phyloP scores from a whole-genome alignment of 2,888 invertebrate species.

The Drosophila colorata region DNA sequence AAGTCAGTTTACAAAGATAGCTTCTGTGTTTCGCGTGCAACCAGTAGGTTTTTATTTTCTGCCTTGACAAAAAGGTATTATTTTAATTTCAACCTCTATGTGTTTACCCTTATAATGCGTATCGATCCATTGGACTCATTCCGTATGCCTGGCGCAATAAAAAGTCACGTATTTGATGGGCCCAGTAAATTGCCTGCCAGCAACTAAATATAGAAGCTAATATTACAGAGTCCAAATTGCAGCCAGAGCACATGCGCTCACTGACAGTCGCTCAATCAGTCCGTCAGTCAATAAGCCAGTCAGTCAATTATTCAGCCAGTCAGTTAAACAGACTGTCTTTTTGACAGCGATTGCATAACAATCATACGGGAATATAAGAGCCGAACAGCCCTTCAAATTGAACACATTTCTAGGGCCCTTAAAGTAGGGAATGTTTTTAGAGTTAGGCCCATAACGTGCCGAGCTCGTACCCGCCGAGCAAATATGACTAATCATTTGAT shows the following conservation, averaged over 20 bases:
- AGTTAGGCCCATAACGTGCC: slow-evolving; percentile 4
- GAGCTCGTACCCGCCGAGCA: slow-evolving; percentile 1
- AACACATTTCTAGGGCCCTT: not conserved
- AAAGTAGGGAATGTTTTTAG: not conserved
- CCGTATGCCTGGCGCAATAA: slow-evolving; percentile 36
- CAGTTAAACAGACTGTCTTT: slow-evolving; percentile 13
- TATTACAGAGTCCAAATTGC: slow-evolving; percentile 30
- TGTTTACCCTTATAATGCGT: slow-evolving; percentile 47
- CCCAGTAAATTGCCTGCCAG: slow-evolving; percentile 39
- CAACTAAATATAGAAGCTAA: slow-evolving; percentile 51
- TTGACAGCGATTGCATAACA: slow-evolving; percentile 57
- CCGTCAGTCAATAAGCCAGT: slow-evolving; percentile 4
- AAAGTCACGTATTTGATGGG: slow-evolving; percentile 50
- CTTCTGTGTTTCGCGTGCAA: not conserved
- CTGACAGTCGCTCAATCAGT: slow-evolving; percentile 10
- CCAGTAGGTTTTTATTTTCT: too few relatives aligned
- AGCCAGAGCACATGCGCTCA: slow-evolving; percentile 41
- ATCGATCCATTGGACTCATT: slow-evolving; percentile 54
- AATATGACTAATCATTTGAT: slow-evolving; percentile 65
- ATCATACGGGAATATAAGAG: slow-evolving; percentile 25
- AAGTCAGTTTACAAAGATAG: not conserved
- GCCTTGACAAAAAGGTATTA: slow-evolving; percentile 1
- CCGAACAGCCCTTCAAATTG: not conserved
- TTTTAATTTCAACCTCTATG: slow-evolving; percentile 31
- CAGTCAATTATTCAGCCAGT: slow-evolving; percentile 8